Percentiles rank a stretch among this genome's conserved stretches.
These are phyloP conservation scores for Notodonta ziczac DNA, from an alignment of 2,888 invertebrate genomes.

Conservation along the genomic window DNA sequence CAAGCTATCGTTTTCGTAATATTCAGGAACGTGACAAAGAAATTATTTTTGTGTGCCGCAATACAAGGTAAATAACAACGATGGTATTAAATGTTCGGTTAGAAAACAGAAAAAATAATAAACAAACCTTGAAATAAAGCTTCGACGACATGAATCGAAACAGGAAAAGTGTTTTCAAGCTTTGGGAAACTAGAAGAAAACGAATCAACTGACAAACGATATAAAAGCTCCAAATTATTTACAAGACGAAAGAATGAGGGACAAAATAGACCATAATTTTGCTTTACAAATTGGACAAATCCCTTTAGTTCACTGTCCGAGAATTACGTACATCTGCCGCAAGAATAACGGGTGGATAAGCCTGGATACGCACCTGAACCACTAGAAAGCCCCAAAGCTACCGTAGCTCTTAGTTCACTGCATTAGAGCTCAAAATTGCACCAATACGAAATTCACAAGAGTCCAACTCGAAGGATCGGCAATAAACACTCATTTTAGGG, in stretches of 20 bases:
- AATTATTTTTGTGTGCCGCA: not conserved
- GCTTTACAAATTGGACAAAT: conserved; percentile 47
- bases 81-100: not conserved
- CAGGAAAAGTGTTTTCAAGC: not conserved
- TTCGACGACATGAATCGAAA: not conserved
- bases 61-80: not conserved
- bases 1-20: not conserved
- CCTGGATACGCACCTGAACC: conserved; percentile 68
- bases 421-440: conserved; percentile 55
- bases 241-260: conserved; percentile 33
- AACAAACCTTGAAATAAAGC: not conserved
- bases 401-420: conserved; percentile 46
- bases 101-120: not conserved
- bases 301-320: conserved; percentile 51
- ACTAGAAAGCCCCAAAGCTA: conserved; percentile 32
- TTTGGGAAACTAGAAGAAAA: not conserved
- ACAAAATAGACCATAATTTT: conserved; percentile 27
- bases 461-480: conserved; percentile 69
- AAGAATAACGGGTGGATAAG: conserved; percentile 71
- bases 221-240: conserved; percentile 18
- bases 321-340: conserved; percentile 57
- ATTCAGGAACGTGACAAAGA: not conserved
- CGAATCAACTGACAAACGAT: conserved; percentile 6
- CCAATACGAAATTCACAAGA: conserved; percentile 40
- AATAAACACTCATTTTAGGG: conserved; percentile 80